Evolutionary conservation across 2,113 vertebrate genomes (phyloP).

Genomic region (Caranx ignobilis): DNA sequence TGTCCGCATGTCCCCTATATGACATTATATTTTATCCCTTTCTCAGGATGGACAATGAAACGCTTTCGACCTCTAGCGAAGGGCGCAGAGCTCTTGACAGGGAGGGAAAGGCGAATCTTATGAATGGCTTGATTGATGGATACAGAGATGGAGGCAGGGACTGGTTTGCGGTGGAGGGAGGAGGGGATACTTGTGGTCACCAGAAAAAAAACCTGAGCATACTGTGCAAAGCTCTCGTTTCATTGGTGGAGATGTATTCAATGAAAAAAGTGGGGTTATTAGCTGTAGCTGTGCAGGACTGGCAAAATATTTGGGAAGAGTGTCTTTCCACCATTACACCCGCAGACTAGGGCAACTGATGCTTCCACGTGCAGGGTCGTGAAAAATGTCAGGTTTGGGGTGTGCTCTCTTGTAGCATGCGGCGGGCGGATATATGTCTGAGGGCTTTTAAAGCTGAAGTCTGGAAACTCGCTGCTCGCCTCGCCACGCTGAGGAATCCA

Average conservation of each 20-base stretch:
- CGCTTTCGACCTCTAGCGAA: slow-evolving; percentile 71
- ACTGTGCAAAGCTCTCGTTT: slow-evolving; percentile 45
- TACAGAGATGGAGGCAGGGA: slow-evolving; percentile 44
- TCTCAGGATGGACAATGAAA: slow-evolving; percentile 38
- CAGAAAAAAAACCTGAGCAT: slow-evolving; percentile 36
- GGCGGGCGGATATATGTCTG: not conserved
- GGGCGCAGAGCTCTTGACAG: slow-evolving; percentile 53
- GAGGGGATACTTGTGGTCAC: slow-evolving; percentile 50
- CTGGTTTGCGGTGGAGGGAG: slow-evolving; percentile 32
- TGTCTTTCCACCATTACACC: slow-evolving; percentile 6
- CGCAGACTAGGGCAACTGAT: slow-evolving; percentile 28
- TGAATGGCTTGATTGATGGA: slow-evolving; percentile 71
- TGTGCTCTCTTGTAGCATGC: slow-evolving; percentile 32
- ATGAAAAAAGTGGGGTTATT: slow-evolving; percentile 51
- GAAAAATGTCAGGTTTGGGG: slow-evolving; percentile 31
- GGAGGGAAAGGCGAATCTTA: slow-evolving; percentile 55
- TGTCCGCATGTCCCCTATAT: slow-evolving; percentile 22
- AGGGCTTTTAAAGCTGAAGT: slow-evolving; percentile 49
- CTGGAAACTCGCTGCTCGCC: slow-evolving; percentile 43
- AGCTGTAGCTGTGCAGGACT: slow-evolving; percentile 55
- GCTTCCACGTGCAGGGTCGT: slow-evolving; percentile 56
- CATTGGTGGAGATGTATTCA: slow-evolving; percentile 56
- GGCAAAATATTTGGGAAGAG: not conserved
- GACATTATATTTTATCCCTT: slow-evolving; percentile 40
- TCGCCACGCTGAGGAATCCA: slow-evolving; percentile 60